Evolutionary conservation across 2,113 vertebrate genomes (phyloP), one percentile per base, ranked within the genome.

Genomic region (Numenius arquata): DNA sequence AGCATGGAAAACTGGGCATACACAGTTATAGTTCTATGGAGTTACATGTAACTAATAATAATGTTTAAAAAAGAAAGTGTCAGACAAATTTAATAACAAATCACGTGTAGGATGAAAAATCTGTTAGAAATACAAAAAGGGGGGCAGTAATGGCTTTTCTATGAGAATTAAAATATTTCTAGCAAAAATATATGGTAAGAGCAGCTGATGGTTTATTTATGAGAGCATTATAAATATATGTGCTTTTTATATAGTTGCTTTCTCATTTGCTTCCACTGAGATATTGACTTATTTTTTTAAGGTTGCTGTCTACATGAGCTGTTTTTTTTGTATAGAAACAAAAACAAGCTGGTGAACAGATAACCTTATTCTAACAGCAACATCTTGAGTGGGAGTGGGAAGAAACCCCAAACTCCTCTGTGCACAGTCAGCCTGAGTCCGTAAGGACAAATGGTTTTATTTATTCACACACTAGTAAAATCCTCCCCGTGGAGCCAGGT

Each of bases 381-480:
- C 72, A 87, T 61, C 62, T 87, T 90, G 75, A 77, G 16, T 68
- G 68, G 68, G 68, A 52, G 68, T 66, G 52, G 59, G 36, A 88
- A 89, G 25, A 17, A 94, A 82, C 23, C 30, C 25, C 53, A 82
- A 21, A 12, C 73, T 94, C 34, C 45, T 93, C 88, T 82, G 47
- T 78, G 45, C 77, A 62, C 6, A 85, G 58, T 79, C 84, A 95
- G 89, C 85, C 91, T 45, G 74, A 32, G 9, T 32, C 77, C 88
- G 38, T 53, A 74, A 96, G 71, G 82, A 94, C 74, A 96, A 96
- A 95, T 90, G 93, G 88, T 90, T 94, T 95, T 85, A 83, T 74
- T 96, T 95, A 90, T 81, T 93, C 92, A 95, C 53, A 85, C 32
- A 16, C 70, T 80, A 94, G 75, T 96, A 96, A 96, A 96, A 91